Percentiles rank a stretch among this genome's conserved stretches.
phyloP scores from a whole-genome alignment of 2,888 invertebrate genomes.

The Acleris holmiana region DNA sequence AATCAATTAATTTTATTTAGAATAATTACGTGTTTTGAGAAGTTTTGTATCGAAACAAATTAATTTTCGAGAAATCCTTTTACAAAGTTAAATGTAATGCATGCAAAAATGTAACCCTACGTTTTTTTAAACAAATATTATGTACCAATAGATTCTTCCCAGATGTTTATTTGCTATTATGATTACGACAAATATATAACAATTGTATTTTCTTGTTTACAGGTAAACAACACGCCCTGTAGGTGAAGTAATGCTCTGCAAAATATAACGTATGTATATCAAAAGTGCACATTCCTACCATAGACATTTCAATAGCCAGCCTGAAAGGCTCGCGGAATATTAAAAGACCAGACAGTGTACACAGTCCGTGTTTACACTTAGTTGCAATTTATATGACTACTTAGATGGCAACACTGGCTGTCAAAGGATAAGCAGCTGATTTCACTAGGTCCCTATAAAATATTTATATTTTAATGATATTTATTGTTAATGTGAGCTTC shows the following conservation, averaged over 20 bases:
- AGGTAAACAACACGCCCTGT: slow-evolving; percentile 18
- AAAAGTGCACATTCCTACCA: slow-evolving; percentile 27
- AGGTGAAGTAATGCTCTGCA: slow-evolving; percentile 7
- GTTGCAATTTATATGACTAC: slow-evolving; percentile 22
- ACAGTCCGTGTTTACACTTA: slow-evolving; percentile 19
- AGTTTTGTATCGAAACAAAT: no score
- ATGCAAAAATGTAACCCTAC: no score
- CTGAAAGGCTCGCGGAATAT: slow-evolving; percentile 27
- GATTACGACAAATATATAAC: background rate
- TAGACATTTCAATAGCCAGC: slow-evolving; percentile 32
- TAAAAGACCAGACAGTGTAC: slow-evolving; percentile 30
- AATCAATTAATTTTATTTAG: no score
- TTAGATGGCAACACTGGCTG: no score
- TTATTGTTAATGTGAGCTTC: no score
- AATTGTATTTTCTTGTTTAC: slow-evolving; percentile 10
- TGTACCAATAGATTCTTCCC: background rate
- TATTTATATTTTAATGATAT: no score
- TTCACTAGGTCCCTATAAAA: no score
- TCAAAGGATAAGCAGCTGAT: no score
- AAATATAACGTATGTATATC: slow-evolving; percentile 6
- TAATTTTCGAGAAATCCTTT: no score
- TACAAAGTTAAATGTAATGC: no score
- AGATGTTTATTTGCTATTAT: background rate
- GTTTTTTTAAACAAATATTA: no score
- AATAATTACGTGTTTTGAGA: no score